These are phyloP conservation scores for Irena cyanogastra DNA, from an alignment of 2,113 vertebrate genomes.

Conservation along the genomic window DNA sequence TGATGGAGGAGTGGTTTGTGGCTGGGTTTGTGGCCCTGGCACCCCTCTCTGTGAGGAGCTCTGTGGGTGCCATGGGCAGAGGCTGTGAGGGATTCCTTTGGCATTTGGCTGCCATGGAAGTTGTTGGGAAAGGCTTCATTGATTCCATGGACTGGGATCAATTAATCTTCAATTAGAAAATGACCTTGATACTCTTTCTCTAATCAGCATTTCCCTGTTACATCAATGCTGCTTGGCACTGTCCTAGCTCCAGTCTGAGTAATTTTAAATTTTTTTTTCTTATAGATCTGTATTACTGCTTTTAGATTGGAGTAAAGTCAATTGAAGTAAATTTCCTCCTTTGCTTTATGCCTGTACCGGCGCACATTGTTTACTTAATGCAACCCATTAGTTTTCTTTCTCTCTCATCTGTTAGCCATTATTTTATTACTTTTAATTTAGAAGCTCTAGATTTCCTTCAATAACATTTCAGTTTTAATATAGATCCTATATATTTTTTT, in stretches of 20 bases:
- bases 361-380: not conserved
- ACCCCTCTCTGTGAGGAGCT: not conserved
- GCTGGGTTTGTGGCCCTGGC: not conserved
- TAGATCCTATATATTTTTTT: not conserved
- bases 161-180: slow-evolving; percentile 14
- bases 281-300: not conserved
- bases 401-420: not conserved
- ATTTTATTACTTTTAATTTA: not conserved
- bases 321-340: not conserved
- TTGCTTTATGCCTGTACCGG: not conserved
- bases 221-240: not conserved
- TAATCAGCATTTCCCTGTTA: not conserved
- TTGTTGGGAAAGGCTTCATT: not conserved
- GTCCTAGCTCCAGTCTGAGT: not conserved
- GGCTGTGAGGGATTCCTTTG: not conserved
- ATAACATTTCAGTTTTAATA: not conserved
- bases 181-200: not conserved
- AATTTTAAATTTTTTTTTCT: not conserved
- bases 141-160: not conserved
- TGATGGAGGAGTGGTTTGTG: fast-evolving
- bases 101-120: not conserved
- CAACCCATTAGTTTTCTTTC: not conserved
- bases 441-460: not conserved
- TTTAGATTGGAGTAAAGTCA: not conserved
- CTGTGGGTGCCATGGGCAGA: not conserved